phyloP scores from a whole-genome alignment of 2,888 invertebrate genomes.

The Orchestes rusci region DNA sequence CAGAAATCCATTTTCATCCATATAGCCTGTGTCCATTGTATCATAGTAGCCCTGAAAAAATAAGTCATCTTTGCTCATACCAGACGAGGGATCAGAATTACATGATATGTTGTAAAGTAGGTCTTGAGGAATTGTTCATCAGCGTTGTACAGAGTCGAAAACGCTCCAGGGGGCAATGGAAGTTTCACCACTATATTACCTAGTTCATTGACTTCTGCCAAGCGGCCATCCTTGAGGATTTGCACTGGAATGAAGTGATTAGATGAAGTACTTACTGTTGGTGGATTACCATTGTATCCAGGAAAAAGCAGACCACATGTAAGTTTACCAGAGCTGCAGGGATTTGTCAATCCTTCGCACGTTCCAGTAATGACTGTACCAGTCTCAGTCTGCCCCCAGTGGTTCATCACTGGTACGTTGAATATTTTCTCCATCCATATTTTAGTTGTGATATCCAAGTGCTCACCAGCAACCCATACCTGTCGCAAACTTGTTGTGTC shows the following conservation, averaged over 20 bases:
- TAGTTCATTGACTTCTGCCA: constrained; percentile 63
- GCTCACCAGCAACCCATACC: constrained; percentile 84
- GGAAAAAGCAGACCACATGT: constrained; percentile 80
- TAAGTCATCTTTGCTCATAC: too few relatives aligned
- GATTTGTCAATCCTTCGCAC: constrained; percentile 67
- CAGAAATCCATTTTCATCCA: constrained; percentile 74
- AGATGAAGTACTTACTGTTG: not conserved
- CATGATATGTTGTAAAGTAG: constrained; percentile 78
- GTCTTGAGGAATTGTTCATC: constrained; percentile 71
- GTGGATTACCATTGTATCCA: constrained; percentile 81
- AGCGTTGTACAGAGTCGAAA: constrained; percentile 74
- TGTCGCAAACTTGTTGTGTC: constrained; percentile 58
- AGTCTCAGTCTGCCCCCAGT: constrained; percentile 98
- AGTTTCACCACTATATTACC: constrained; percentile 78
- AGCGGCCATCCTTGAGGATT: constrained; percentile 62
- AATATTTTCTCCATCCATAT: constrained; percentile 65
- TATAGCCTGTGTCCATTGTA: constrained; percentile 90
- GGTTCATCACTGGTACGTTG: constrained; percentile 72
- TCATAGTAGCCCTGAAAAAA: constrained; percentile 73
- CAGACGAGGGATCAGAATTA: too few relatives aligned
- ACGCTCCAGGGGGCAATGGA: constrained; percentile 84
- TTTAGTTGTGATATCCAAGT: constrained; percentile 87
- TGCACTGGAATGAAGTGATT: constrained; percentile 49
- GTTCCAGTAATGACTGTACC: constrained; percentile 85
- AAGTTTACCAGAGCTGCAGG: constrained; percentile 48